Conservation (phyloP, 1,140 invertebrate species). For the Cotesia vestalis region DNA sequence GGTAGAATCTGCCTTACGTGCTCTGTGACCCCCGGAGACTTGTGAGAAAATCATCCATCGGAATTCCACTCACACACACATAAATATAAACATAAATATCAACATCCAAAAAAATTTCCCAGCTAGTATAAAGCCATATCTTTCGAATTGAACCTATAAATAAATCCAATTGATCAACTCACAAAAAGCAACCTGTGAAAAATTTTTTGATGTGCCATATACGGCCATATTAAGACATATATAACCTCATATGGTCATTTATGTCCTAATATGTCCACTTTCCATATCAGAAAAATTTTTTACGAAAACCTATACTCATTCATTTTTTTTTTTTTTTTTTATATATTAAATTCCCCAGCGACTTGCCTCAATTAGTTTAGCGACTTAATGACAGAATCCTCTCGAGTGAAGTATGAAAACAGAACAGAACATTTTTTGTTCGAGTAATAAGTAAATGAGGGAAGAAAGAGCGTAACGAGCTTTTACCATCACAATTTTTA, state of each 20-base stretch:
- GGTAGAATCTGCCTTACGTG: conserved; percentile 32
- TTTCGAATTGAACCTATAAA: no score
- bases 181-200: no score
- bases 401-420: background rate
- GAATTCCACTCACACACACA: background rate
- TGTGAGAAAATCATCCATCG: conserved; percentile 56
- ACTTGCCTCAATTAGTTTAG: background rate
- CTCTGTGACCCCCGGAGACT: conserved; percentile 37
- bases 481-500: background rate
- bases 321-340: background rate
- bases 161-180: no score
- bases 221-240: no score
- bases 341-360: conserved; percentile 5
- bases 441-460: background rate
- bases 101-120: background rate
- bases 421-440: background rate
- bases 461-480: conserved; percentile 7
- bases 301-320: no score
- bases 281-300: no score
- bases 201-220: no score
- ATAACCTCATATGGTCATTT: no score
- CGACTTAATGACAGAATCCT: background rate
- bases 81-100: background rate
- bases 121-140: no score
- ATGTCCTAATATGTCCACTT: no score